Percentiles rank a stretch among this genome's conserved stretches.
These are phyloP conservation scores for Ptyas mucosa DNA, from an alignment of 2,113 vertebrate genomes.

Conservation along the genomic window DNA sequence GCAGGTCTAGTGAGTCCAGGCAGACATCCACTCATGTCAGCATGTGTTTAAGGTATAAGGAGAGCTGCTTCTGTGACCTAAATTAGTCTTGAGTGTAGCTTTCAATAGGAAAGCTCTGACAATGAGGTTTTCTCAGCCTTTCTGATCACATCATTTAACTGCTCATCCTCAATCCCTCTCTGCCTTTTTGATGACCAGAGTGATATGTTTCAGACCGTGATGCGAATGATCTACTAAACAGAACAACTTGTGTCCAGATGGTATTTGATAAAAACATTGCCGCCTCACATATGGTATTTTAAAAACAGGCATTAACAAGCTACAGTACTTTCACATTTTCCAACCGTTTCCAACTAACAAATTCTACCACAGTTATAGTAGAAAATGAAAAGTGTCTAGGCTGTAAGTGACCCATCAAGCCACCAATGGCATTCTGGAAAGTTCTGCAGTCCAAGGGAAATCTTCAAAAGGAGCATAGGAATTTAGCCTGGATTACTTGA, in stretches of 20 bases:
- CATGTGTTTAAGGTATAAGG: neutral
- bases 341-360: neutral
- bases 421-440: neutral
- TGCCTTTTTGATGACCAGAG: neutral
- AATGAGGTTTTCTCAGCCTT: neutral
- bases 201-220: neutral
- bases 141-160: neutral
- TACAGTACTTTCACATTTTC: neutral
- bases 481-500: neutral
- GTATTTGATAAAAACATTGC: constrained; percentile 13
- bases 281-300: neutral
- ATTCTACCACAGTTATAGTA: neutral
- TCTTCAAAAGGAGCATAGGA: neutral
- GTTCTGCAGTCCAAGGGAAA: neutral
- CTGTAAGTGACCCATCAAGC: neutral
- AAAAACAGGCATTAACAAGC: neutral
- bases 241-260: neutral
- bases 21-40: neutral
- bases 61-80: neutral
- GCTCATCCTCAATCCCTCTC: too few relatives aligned
- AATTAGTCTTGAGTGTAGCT: neutral
- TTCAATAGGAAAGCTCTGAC: neutral
- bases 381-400: neutral
- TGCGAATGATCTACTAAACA: neutral
- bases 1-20: neutral